Evolutionary conservation across 2,888 invertebrate species (phyloP), one percentile per base, ranked within the genome.

Genomic region (Rosalia funebris): DNA sequence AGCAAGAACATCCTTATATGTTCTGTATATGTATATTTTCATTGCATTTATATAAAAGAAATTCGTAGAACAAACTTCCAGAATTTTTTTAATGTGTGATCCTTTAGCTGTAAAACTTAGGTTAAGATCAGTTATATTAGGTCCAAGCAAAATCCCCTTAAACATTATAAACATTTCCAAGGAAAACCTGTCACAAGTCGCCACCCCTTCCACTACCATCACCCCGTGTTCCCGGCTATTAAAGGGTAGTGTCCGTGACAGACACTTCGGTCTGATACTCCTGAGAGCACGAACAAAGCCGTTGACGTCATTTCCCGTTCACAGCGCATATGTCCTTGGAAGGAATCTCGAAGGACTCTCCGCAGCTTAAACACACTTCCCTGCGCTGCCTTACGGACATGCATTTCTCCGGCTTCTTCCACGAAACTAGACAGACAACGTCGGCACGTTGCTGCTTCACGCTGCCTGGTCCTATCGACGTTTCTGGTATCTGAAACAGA

Each of bases 381-480:
- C 75, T 64, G 14, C 70, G 69, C 16, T 70, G 68, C 14, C 65
- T 48, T 9, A 56, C 31, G 20, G 61, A 55, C 31, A 57, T 20
- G 5, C 20, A 46, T 17, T 63, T 62, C 9, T 66, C 64, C 0
- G 70, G 62, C 47, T 75, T 77, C 63, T 74, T 77, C 77, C 77
- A 78, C 1, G 77, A 77, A 1, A 79, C 78, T 14, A 75, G 64
- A 57, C 77, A 77, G 1, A 77, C 73, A 3, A 77, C 74, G 48
- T 77, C 75, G 39, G 65, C 72, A 41, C 62, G 64, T 15, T 69
- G 63, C 12, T 69, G 63, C 17, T 62, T 61, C 4, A 63, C 57
- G 50, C 71, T 70, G 19, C 68, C 61, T 7, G 56, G 63, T n/a
- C 64, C 63, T 10, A 65, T 61, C n/a, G 71, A 72, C 25, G 56